phyloP scores from a whole-genome alignment of 2,797 vertebrate genomes.

The Psittacula echo region DNA sequence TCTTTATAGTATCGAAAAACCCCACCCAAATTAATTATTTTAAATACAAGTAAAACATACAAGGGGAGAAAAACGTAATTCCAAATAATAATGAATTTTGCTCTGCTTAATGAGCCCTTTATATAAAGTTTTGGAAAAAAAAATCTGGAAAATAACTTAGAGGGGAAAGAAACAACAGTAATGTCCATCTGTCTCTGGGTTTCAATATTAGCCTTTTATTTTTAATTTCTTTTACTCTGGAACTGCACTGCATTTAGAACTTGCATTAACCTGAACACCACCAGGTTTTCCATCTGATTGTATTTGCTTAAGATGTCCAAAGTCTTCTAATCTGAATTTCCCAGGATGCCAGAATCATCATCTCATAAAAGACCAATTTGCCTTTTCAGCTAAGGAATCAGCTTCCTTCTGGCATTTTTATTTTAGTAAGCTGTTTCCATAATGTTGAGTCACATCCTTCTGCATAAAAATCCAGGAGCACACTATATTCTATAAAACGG shows the following conservation, averaged over 20 bases:
- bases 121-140: not conserved
- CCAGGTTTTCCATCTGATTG: not conserved
- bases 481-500: not conserved
- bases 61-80: not conserved
- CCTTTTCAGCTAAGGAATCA: slow-evolving; percentile 54
- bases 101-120: not conserved
- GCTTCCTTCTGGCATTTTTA: slow-evolving; percentile 47
- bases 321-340: slow-evolving; percentile 44
- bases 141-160: not conserved
- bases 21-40: not conserved
- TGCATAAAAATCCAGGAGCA: not conserved
- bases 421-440: slow-evolving; percentile 41
- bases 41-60: not conserved
- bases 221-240: not conserved
- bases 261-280: slow-evolving; percentile 15
- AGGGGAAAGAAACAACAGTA: not conserved
- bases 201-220: not conserved
- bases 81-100: not conserved
- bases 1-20: not conserved
- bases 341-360: slow-evolving; percentile 48
- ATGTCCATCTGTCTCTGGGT: slow-evolving; percentile 1
- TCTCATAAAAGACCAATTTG: slow-evolving; percentile 59
- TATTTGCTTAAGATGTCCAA: slow-evolving; percentile 22
- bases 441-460: slow-evolving; percentile 45
- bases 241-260: not conserved